Evolutionary conservation across 2,797 vertebrate species (phyloP).

Genomic region (Sebastes umbrosus): DNA sequence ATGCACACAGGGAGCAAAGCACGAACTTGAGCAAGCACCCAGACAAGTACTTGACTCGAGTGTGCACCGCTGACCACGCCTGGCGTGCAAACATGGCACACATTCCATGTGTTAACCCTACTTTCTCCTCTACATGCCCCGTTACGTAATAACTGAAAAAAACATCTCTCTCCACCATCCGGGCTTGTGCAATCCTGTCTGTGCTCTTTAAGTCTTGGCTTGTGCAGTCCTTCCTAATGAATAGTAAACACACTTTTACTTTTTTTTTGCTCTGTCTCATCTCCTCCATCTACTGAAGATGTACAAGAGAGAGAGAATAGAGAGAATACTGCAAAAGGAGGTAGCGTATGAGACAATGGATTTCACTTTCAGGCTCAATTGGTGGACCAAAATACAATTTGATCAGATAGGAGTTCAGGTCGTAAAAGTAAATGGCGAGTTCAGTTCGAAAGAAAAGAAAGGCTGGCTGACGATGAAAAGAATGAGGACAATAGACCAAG

Average conservation of each 20-base stretch:
- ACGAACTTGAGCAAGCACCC: not conserved
- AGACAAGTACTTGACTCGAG: not conserved
- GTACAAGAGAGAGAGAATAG: too few relatives aligned
- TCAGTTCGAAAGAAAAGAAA: not conserved
- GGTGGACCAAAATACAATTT: not conserved
- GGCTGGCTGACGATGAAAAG: not conserved
- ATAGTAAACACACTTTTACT: not conserved
- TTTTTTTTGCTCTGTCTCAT: not conserved
- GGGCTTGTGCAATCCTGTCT: conserved; percentile 20
- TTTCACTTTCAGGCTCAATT: not conserved
- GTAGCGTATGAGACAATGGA: not conserved
- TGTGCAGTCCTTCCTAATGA: conserved; percentile 14
- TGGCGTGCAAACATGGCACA: conserved; percentile 47
- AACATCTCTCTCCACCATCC: not conserved
- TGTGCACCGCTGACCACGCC: conserved; percentile 53
- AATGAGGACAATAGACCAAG: not conserved
- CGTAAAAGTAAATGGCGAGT: not conserved
- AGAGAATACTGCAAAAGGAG: not conserved
- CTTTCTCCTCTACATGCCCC: not conserved
- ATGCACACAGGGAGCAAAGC: not conserved
- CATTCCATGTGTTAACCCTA: conserved; percentile 48
- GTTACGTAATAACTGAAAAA: not conserved
- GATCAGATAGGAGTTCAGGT: not conserved
- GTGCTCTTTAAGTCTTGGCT: not conserved
- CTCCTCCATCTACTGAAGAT: not conserved